Conservation (phyloP, 2,113 vertebrate genomes). For the Pedetes capensis region DNA sequence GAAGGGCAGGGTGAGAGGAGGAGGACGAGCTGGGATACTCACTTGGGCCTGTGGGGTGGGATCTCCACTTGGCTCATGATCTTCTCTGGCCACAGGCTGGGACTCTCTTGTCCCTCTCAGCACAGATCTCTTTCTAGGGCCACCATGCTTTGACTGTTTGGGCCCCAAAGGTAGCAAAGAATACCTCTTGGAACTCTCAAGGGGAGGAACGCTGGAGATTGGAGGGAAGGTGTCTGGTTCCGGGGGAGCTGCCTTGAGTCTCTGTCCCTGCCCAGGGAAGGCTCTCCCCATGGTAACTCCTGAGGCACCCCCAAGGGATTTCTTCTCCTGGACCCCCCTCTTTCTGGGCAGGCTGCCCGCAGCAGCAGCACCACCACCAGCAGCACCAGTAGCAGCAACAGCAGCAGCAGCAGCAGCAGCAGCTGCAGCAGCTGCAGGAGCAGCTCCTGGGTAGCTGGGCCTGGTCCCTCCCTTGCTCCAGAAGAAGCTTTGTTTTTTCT, state of each 20-base stretch:
- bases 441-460: neutral
- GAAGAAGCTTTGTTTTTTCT: neutral
- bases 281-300: neutral
- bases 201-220: neutral
- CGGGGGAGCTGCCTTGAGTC: neutral
- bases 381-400: too few relatives aligned
- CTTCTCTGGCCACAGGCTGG: neutral
- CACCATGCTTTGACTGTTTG: neutral
- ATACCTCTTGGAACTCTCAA: neutral
- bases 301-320: fast-evolving
- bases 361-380: fast-evolving
- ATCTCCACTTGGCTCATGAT: neutral
- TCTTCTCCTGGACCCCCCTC: neutral
- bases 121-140: neutral
- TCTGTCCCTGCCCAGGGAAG: neutral
- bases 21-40: neutral
- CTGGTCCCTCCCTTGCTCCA: neutral
- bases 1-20: neutral
- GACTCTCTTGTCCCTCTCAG: neutral
- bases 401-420: too few relatives aligned
- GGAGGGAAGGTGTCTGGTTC: neutral
- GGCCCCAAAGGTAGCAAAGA: neutral
- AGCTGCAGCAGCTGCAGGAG: too few relatives aligned
- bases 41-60: neutral
- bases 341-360: neutral